A percentile compares a stretch with the other conserved stretches of the same genome.
Conservation (phyloP, 2,888 invertebrate species). For the Diloba caeruleocephala region DNA sequence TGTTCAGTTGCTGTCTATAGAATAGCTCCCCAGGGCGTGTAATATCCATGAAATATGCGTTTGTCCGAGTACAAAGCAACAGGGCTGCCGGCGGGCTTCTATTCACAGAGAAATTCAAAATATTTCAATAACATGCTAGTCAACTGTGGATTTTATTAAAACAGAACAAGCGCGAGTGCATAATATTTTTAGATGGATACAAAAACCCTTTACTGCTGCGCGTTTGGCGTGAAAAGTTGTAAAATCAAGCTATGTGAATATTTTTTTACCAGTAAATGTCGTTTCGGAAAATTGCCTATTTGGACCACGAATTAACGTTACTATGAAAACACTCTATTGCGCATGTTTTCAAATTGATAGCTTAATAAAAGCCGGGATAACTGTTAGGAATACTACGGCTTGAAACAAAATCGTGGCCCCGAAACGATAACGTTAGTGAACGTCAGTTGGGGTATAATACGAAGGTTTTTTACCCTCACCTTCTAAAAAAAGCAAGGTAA, state of each 20-base stretch:
- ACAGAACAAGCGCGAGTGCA: constrained; percentile 32
- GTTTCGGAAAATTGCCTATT: constrained; percentile 21
- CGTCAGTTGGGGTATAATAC: too few relatives aligned
- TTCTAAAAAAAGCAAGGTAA: too few relatives aligned
- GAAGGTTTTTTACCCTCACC: too few relatives aligned
- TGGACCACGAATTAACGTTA: neutral
- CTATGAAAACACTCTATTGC: neutral
- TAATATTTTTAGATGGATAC: constrained; percentile 36
- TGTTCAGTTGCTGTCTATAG: constrained; percentile 45
- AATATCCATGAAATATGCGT: constrained; percentile 74
- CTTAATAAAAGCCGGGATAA: too few relatives aligned
- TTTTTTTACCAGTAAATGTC: constrained; percentile 36
- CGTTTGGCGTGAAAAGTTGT: constrained; percentile 30
- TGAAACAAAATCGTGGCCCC: too few relatives aligned
- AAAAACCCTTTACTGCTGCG: constrained; percentile 31
- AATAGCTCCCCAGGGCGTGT: constrained; percentile 62
- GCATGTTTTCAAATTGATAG: neutral
- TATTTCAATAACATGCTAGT: constrained; percentile 73
- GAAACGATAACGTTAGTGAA: too few relatives aligned
- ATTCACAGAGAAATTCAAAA: constrained; percentile 67
- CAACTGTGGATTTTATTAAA: constrained; percentile 62
- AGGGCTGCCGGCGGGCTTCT: constrained; percentile 54
- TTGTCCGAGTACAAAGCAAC: constrained; percentile 72
- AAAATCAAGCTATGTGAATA: constrained; percentile 31
- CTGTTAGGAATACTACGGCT: too few relatives aligned